Conservation (phyloP, 2,888 invertebrate genomes). For the Beris chalybata region DNA sequence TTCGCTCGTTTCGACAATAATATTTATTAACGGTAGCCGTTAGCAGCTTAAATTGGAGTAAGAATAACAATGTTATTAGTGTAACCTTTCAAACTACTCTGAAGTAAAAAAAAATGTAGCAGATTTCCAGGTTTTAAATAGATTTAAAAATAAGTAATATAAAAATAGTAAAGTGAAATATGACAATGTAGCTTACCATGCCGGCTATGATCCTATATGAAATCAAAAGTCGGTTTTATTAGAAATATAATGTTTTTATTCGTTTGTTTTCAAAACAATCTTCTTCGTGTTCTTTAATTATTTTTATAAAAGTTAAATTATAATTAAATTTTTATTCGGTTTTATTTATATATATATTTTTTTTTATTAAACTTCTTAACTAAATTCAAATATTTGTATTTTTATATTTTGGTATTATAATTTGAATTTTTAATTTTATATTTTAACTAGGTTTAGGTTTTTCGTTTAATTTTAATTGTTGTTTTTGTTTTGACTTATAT, state of each 20-base stretch:
- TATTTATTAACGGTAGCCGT: no score
- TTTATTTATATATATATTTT: not conserved
- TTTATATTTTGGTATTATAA: not conserved
- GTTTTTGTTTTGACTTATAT: not conserved
- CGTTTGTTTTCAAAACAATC: conserved; percentile 22
- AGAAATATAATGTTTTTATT: conserved; percentile 23
- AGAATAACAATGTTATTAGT: no score
- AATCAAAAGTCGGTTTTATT: not conserved
- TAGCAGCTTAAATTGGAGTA: no score
- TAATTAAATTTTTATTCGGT: no score
- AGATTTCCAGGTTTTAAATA: no score
- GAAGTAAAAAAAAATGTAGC: no score
- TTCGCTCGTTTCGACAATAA: no score
- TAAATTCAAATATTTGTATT: not conserved
- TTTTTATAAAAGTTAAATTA: conserved; percentile 32
- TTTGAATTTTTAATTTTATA: not conserved
- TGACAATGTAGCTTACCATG: no score
- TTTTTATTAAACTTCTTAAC: conserved; percentile 20
- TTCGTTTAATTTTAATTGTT: not conserved
- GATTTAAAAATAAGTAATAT: no score
- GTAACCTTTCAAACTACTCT: no score
- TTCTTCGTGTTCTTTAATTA: conserved; percentile 2
- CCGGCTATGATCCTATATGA: no score
- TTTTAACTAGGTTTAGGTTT: conserved; percentile 1
- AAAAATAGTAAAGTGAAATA: no score